These are phyloP conservation scores for Sciaenops ocellatus DNA, from an alignment of 2,797 vertebrate species.

Conservation along the genomic window DNA sequence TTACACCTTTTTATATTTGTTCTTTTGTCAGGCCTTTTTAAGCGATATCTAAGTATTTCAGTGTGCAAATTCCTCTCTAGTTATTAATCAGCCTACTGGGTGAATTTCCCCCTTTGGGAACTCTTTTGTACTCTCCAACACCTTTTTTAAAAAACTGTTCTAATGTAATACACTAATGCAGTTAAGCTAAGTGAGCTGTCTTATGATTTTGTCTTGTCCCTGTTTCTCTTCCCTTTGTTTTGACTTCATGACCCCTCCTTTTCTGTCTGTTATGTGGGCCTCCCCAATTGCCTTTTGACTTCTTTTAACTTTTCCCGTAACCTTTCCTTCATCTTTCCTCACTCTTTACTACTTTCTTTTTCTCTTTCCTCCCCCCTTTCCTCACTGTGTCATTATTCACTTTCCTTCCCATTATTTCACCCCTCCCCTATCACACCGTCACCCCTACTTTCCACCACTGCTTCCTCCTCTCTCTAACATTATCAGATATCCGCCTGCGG, in stretches of 20 bases:
- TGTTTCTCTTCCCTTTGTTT: slow-evolving; percentile 63
- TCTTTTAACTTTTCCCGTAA: slow-evolving; percentile 13
- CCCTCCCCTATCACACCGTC: slow-evolving; percentile 17
- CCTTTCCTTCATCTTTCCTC: slow-evolving; percentile 35
- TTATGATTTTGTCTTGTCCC: slow-evolving; percentile 54
- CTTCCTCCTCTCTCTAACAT: slow-evolving; percentile 47
- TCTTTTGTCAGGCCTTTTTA: slow-evolving; percentile 25
- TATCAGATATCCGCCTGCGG: slow-evolving; percentile 90
- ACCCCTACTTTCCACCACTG: slow-evolving; percentile 28
- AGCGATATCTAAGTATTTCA: slow-evolving; percentile 24
- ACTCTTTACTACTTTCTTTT: slow-evolving; percentile 14
- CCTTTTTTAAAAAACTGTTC: neutral
- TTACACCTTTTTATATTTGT: slow-evolving; percentile 21
- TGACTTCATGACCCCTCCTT: slow-evolving; percentile 50
- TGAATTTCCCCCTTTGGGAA: slow-evolving; percentile 31
- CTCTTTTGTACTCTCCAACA: neutral
- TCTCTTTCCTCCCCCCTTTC: neutral
- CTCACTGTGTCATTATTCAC: slow-evolving; percentile 24
- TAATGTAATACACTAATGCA: slow-evolving; percentile 21
- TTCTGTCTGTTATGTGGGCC: slow-evolving; percentile 27
- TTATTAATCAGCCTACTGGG: slow-evolving; percentile 27
- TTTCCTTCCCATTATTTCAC: neutral
- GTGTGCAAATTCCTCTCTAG: slow-evolving; percentile 8
- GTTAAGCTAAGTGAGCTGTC: neutral
- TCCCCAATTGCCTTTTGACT: slow-evolving; percentile 36